Conservation (phyloP, 1,140 invertebrate genomes). For the Panagrolaimus sp. region DNA sequence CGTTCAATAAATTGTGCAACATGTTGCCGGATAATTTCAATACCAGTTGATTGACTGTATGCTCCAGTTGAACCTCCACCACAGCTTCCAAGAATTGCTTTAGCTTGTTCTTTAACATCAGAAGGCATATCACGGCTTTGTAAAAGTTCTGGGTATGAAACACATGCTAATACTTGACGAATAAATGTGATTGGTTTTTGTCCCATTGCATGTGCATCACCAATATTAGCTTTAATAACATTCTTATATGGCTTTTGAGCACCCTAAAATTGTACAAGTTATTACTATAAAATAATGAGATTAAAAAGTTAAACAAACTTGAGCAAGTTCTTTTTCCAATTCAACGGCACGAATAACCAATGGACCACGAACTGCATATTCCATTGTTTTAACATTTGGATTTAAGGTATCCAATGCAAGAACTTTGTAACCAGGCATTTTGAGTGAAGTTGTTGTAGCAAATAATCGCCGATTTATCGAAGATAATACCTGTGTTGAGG, state of each 20-base stretch:
- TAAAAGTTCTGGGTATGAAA: slow-evolving; percentile 72
- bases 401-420: slow-evolving; percentile 67
- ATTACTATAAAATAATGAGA: background rate
- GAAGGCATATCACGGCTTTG: slow-evolving; percentile 71
- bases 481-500: too few relatives aligned
- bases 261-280: slow-evolving; percentile 66
- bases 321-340: slow-evolving; percentile 66
- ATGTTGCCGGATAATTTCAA: slow-evolving; percentile 82
- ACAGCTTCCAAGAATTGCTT: slow-evolving; percentile 72
- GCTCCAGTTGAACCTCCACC: slow-evolving; percentile 78
- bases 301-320: slow-evolving; percentile 56
- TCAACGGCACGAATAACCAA: slow-evolving; percentile 73
- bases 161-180: slow-evolving; percentile 72
- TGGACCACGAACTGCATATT: slow-evolving; percentile 85
- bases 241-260: slow-evolving; percentile 73
- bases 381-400: slow-evolving; percentile 74
- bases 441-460: background rate
- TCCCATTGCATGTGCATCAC: slow-evolving; percentile 96
- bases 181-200: slow-evolving; percentile 82
- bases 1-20: slow-evolving; percentile 79
- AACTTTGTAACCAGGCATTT: slow-evolving; percentile 26
- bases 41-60: slow-evolving; percentile 85
- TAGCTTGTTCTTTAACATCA: slow-evolving; percentile 77
- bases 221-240: slow-evolving; percentile 96
- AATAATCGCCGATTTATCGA: too few relatives aligned